These are phyloP conservation scores for Xiphorhynchus erythropygius DNA, from an alignment of 2,797 vertebrate genomes.

Conservation along the genomic window DNA sequence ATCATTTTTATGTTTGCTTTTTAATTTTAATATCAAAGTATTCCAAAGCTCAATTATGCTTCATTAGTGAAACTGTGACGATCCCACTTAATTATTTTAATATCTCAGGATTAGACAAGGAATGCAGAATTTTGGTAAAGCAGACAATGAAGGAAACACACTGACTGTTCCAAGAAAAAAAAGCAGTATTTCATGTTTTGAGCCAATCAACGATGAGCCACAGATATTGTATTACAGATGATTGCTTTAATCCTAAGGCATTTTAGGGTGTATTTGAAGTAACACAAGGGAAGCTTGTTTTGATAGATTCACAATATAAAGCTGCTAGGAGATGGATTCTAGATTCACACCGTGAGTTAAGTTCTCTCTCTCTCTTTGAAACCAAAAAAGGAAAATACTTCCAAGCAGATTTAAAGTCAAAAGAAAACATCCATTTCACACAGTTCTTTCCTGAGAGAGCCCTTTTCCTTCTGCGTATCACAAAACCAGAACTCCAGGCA, in stretches of 20 bases:
- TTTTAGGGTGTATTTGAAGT: constrained; percentile 70
- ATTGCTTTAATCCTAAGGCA: constrained; percentile 75
- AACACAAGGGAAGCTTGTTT: constrained; percentile 65
- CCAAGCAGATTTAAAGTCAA: not conserved
- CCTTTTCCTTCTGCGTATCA: not conserved
- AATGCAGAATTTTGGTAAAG: constrained; percentile 68
- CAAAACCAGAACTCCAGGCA: not conserved
- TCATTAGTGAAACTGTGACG: constrained; percentile 71
- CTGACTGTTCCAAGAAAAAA: constrained; percentile 43
- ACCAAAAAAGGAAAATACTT: constrained; percentile 5
- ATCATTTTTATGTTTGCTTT: constrained; percentile 33
- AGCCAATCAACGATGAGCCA: constrained; percentile 57
- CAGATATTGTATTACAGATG: constrained; percentile 73
- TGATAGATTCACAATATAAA: constrained; percentile 54
- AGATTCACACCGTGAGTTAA: constrained; percentile 30
- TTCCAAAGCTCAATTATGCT: constrained; percentile 66
- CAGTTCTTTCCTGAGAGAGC: not conserved
- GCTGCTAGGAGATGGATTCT: constrained; percentile 51
- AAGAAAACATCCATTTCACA: not conserved
- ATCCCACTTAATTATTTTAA: constrained; percentile 74
- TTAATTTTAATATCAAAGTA: constrained; percentile 66
- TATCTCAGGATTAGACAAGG: constrained; percentile 63
- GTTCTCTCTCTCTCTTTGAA: constrained; percentile 12
- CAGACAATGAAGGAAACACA: constrained; percentile 42
- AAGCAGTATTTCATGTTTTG: constrained; percentile 69